phyloP scores from a whole-genome alignment of 1,140 invertebrate species.

The Phenacoccus solenopsis region DNA sequence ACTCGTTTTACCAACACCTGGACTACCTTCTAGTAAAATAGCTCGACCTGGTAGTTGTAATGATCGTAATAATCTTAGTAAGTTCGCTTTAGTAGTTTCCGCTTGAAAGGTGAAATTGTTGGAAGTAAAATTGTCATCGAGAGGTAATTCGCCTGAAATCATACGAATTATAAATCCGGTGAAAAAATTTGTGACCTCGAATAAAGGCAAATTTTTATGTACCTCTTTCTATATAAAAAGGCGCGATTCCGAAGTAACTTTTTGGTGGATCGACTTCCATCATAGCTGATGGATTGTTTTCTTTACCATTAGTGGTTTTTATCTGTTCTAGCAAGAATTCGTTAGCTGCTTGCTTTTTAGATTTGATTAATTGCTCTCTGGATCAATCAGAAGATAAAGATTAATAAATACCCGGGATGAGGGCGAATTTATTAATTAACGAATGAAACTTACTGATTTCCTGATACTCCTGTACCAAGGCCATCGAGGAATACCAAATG shows the following conservation, averaged over 20 bases:
- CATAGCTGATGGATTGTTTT: not conserved
- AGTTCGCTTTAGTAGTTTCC: slow-evolving; percentile 71
- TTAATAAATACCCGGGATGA: not conserved
- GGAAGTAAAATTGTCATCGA: slow-evolving; percentile 21
- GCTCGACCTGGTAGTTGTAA: slow-evolving; percentile 76
- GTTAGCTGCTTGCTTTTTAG: not conserved
- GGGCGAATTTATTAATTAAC: too few species aligned
- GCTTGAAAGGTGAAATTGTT: slow-evolving; percentile 59
- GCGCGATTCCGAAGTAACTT: slow-evolving; percentile 48
- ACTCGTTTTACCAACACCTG: slow-evolving; percentile 96
- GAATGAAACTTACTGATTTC: not conserved
- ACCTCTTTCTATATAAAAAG: slow-evolving; percentile 53
- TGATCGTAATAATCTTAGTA: slow-evolving; percentile 68
- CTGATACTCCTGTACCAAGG: slow-evolving; percentile 24
- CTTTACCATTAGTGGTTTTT: not conserved
- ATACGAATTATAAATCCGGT: not conserved
- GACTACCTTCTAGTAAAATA: slow-evolving; percentile 90
- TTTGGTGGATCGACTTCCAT: not conserved
- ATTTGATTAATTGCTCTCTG: not conserved
- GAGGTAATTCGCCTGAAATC: slow-evolving; percentile 17
- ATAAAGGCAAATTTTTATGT: slow-evolving; percentile 9
- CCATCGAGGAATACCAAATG: slow-evolving; percentile 84
- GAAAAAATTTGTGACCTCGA: too few species aligned
- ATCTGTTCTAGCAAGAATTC: slow-evolving; percentile 17
- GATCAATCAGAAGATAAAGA: not conserved